Base-by-base conservation (phyloP, 2,888 invertebrate species). In the Euproctis similis region DNA sequence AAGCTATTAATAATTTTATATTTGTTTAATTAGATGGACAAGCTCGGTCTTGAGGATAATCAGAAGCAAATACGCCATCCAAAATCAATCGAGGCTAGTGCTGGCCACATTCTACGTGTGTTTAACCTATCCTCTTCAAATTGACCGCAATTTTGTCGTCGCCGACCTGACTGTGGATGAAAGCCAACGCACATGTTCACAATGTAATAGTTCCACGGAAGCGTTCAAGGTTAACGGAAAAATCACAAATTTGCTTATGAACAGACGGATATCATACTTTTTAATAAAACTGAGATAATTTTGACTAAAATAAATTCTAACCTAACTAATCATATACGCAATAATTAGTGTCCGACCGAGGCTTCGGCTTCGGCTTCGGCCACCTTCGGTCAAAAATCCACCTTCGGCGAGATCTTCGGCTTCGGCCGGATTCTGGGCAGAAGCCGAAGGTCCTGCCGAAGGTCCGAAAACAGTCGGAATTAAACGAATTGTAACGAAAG, bases 221-320 rank as follows among this genome's bases (percentile, higher is more conserved):
- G 12, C 22, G 1, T 23, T 35, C 6, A 35, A 26, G 12, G 12
- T 14, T 1, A 28, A 35, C n/a, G 31, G 28, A 1, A 14, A 28
- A 9, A 23, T 40, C 24, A 50, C 34, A 4, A 30, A 20, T 6
- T 10, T 20, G 3, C 24, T 27, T 8, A 23, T 38, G 27, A 38
- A 25, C 23, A 30, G 26, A 18, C 31, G 39, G 39, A 44, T 39
- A 34, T 21, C 34, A 3, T 17, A 24, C 1, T 11, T 27, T n/a
- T n/a, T n/a, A n/a, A n/a, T n/a, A n/a, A n/a, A n/a, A n/a, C n/a
- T n/a, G n/a, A n/a, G n/a, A n/a, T n/a, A n/a, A n/a, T n/a, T n/a
- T n/a, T n/a, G n/a, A n/a, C n/a, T n/a, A n/a, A n/a, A n/a, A n/a
- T n/a, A n/a, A n/a, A n/a, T n/a, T n/a, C n/a, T n/a, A n/a, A n/a